Percentiles rank a stretch among this genome's conserved stretches.
Conservation (phyloP, 2,888 invertebrate species). For the Anorthoa munda region DNA sequence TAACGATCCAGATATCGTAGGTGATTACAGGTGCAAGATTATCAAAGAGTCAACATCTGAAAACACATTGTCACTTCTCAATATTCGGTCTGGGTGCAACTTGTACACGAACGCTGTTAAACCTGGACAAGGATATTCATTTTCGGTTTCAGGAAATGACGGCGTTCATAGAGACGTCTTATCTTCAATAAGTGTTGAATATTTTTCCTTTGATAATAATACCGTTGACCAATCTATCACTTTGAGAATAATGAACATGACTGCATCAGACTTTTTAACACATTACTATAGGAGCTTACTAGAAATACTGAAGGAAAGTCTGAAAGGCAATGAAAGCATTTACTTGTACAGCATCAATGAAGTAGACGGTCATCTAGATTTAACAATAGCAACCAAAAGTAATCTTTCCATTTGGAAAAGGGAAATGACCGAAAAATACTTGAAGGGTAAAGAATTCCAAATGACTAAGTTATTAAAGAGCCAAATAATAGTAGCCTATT, state of each 20-base stretch:
- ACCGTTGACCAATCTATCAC: slow-evolving; percentile 96
- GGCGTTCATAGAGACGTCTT: slow-evolving; percentile 96
- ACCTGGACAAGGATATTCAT: slow-evolving; percentile 93
- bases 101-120: slow-evolving; percentile 94
- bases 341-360: slow-evolving; percentile 95
- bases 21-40: slow-evolving; percentile 96
- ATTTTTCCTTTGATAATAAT: slow-evolving; percentile 94
- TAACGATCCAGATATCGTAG: slow-evolving; percentile 97
- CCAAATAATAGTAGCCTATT: slow-evolving; percentile 93
- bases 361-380: slow-evolving; percentile 92
- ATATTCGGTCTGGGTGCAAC: slow-evolving; percentile 95
- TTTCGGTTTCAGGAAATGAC: slow-evolving; percentile 97
- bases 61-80: slow-evolving; percentile 91
- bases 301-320: slow-evolving; percentile 93
- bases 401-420: slow-evolving; percentile 92
- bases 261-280: slow-evolving; percentile 94
- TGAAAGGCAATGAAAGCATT: slow-evolving; percentile 92
- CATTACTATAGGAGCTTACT: slow-evolving; percentile 94
- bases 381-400: slow-evolving; percentile 93
- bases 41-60: slow-evolving; percentile 92
- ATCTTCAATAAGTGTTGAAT: slow-evolving; percentile 96
- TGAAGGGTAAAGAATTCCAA: slow-evolving; percentile 92
- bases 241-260: slow-evolving; percentile 93
- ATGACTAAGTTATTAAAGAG: slow-evolving; percentile 92
- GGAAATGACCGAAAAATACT: slow-evolving; percentile 92